A percentile compares a stretch with the other conserved stretches of the same genome.
Evolutionary conservation across 2,888 invertebrate genomes (phyloP).

Genomic region (Seira musarum): DNA sequence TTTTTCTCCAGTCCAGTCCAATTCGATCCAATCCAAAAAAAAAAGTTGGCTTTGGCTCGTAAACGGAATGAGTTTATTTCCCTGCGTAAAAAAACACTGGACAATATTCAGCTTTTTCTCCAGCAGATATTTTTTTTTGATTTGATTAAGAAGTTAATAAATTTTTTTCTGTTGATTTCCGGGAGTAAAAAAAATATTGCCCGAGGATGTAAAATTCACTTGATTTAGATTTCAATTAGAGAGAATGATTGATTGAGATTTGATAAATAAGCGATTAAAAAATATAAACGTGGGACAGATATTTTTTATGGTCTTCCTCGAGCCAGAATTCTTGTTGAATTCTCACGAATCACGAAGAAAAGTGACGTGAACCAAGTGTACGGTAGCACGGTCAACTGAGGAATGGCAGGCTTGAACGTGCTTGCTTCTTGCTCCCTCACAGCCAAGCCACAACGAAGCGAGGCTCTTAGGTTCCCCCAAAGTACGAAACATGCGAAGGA

Average conservation of each 20-base stretch:
- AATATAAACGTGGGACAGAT: neutral
- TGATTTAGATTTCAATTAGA: neutral
- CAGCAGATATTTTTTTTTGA: neutral
- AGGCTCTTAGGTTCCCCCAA: conserved; percentile 59
- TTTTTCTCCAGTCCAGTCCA: conserved; percentile 14
- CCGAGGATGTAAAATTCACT: neutral
- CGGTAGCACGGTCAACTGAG: conserved; percentile 62
- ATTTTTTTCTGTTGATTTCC: neutral
- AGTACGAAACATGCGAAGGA: conserved; percentile 2
- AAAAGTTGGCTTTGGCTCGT: conserved; percentile 55
- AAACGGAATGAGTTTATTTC: conserved; percentile 56
- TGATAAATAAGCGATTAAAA: neutral
- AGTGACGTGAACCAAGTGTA: conserved; percentile 60
- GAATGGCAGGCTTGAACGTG: conserved; percentile 58
- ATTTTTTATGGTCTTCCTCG: neutral
- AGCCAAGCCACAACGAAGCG: conserved; percentile 46
- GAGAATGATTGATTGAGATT: neutral
- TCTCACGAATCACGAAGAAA: conserved; percentile 44
- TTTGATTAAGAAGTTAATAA: neutral
- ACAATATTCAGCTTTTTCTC: neutral
- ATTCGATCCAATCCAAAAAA: conserved; percentile 10
- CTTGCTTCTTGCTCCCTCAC: conserved; percentile 58
- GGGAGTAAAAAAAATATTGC: neutral
- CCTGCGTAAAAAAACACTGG: conserved; percentile 13
- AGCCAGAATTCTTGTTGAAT: neutral